phyloP scores from a whole-genome alignment of 2,888 invertebrate species.

The Luperina nickerlii region DNA sequence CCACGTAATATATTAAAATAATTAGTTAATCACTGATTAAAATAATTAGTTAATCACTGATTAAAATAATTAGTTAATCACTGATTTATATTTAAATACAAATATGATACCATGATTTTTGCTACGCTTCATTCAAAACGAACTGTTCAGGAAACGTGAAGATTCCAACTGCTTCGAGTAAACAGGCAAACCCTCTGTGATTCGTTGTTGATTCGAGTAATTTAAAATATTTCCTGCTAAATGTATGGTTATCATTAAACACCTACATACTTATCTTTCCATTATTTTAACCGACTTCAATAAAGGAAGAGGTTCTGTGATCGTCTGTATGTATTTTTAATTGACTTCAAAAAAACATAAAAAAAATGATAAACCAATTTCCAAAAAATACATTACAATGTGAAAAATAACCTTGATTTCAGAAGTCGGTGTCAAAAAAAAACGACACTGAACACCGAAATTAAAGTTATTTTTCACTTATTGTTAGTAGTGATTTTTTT shows the following conservation, averaged over 20 bases:
- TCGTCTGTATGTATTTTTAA: background rate
- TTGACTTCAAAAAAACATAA: too few relatives aligned
- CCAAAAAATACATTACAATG: too few relatives aligned
- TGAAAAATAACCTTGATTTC: too few relatives aligned
- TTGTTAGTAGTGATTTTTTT: too few relatives aligned
- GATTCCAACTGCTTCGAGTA: background rate
- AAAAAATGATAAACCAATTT: too few relatives aligned
- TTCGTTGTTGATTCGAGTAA: background rate
- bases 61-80: background rate
- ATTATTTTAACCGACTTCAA: background rate
- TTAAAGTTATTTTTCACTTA: too few relatives aligned
- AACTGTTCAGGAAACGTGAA: slow-evolving; percentile 2
- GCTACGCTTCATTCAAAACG: slow-evolving; percentile 1
- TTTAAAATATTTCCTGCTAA: background rate
- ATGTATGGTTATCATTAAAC: background rate
- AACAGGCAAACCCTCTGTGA: background rate
- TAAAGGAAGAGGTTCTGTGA: background rate
- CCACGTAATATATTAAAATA: background rate
- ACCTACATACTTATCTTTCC: background rate
- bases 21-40: background rate
- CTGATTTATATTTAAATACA: background rate
- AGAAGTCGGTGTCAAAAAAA: too few relatives aligned
- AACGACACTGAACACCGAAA: too few relatives aligned
- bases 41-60: background rate
- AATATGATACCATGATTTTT: background rate